Base-by-base conservation (phyloP, 2,888 invertebrate genomes). In the Melipona bicolor region DNA sequence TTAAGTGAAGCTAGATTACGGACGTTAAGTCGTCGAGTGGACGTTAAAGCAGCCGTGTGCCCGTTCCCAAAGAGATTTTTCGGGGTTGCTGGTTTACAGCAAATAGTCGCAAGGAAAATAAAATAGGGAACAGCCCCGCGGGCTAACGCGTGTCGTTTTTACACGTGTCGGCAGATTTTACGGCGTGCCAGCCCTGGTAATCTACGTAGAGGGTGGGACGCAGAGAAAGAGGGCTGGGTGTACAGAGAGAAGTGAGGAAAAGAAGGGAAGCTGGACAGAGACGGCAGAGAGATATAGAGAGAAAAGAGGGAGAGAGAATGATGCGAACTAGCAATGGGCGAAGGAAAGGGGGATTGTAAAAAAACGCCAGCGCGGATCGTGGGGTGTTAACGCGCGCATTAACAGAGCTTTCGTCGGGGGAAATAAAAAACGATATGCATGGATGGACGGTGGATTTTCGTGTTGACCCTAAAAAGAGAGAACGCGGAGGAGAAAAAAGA, bases 141-240 rank as follows among this genome's bases (percentile, higher is more conserved):
- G 56, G 83, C 71, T 74, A 78, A 75, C 79, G 74, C 61, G 71
- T 50, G 74, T 59, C 74, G 81, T 88, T 88, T 88, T 88, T 88
- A 87, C 87, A 85, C 81, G 80, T 80, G 86, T 79, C 83, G 83
- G 81, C 74, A 83, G 86, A 83, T 88, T 87, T 84, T 88, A 88
- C 85, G 85, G 88, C 85, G 89, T 86, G 84, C 80, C 87, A 77
- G 77, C 86, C 82, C 82, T 81, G 84, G 87, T 89, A 88, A 89
- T 89, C 87, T 87, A 70, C 70, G 78, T 72, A 36, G 36, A 21
- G 21, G 11, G 76, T 72, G 67, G 59, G 65, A 64, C 54, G 21
- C 24, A 64, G 24, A 32, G 27, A 17, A 32, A 43, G 19, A 54
- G 5, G 3, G 9, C 0, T 3, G 15, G 65, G 21, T 36, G 43